A percentile compares a stretch with the other conserved stretches of the same genome.
These are phyloP conservation scores for Triplophysa tibetana DNA, from an alignment of 2,113 vertebrate species.

Conservation along the genomic window DNA sequence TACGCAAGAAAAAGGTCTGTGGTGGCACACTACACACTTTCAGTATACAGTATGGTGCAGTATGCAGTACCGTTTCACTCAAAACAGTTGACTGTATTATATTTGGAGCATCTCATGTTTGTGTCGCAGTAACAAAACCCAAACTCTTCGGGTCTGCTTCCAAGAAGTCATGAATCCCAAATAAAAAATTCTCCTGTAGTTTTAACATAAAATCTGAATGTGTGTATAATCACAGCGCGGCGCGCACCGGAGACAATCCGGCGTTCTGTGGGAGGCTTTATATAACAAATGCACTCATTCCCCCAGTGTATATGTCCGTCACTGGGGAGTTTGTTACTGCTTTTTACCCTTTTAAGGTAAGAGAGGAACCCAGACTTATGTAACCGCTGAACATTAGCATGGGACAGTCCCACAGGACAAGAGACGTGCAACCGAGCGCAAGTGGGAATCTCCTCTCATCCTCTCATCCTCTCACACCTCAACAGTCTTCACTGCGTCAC, in stretches of 20 bases:
- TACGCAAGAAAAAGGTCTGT: too few relatives aligned
- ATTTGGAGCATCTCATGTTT: neutral
- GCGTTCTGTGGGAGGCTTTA: neutral
- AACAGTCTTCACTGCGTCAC: neutral
- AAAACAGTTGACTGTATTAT: neutral
- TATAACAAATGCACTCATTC: neutral
- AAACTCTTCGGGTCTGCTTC: neutral
- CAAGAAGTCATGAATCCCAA: neutral
- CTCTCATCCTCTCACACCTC: neutral
- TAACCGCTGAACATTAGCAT: neutral
- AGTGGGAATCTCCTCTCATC: slow-evolving; percentile 14
- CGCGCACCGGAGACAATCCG: neutral
- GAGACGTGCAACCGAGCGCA: slow-evolving; percentile 3
- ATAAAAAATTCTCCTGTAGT: neutral
- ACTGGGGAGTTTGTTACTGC: neutral
- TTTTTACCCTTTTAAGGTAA: slow-evolving; percentile 15
- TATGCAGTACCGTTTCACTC: too few relatives aligned
- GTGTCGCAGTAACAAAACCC: neutral
- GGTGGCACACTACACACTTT: too few relatives aligned
- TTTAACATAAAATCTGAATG: slow-evolving; percentile 1
- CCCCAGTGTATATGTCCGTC: neutral
- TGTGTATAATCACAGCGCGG: neutral
- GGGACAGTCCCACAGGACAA: slow-evolving; percentile 18
- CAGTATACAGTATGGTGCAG: too few relatives aligned
- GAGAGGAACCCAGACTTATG: neutral